Evolutionary conservation across 2,113 vertebrate species (phyloP).

Genomic region (Bucco capensis): DNA sequence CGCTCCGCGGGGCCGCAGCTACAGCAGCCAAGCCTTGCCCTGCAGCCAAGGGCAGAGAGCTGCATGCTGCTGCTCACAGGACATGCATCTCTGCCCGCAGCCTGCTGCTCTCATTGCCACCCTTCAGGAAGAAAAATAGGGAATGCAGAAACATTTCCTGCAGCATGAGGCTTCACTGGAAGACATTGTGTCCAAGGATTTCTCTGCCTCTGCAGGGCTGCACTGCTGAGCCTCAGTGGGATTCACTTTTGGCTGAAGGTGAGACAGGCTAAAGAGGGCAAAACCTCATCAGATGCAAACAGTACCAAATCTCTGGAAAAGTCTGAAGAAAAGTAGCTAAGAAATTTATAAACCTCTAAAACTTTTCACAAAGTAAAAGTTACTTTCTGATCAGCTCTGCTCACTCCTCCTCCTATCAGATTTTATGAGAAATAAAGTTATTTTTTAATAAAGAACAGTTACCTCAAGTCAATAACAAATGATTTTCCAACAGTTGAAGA

Average conservation of each 20-base stretch:
- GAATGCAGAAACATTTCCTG: neutral
- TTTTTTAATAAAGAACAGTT: neutral
- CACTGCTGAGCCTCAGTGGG: neutral
- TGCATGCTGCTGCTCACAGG: neutral
- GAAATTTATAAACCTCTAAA: neutral
- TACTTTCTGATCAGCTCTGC: neutral
- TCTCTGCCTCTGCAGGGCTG: neutral
- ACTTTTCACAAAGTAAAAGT: neutral
- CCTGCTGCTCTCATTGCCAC: neutral
- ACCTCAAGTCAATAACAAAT: neutral
- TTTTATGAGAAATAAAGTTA: neutral
- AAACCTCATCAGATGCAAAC: neutral
- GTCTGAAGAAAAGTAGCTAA: neutral
- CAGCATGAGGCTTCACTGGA: neutral
- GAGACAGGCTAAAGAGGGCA: neutral
- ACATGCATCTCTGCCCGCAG: neutral
- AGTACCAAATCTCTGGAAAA: neutral
- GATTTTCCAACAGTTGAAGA: neutral
- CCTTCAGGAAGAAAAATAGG: neutral
- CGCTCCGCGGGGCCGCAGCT: rapidly evolving
- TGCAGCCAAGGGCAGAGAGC: neutral
- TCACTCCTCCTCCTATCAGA: neutral
- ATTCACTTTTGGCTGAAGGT: neutral
- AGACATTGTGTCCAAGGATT: neutral
- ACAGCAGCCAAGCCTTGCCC: rapidly evolving